These are phyloP conservation scores for Porites cylindrica DNA, from an alignment of 92 coral and sea anemone genomes.

Conservation along the genomic window DNA sequence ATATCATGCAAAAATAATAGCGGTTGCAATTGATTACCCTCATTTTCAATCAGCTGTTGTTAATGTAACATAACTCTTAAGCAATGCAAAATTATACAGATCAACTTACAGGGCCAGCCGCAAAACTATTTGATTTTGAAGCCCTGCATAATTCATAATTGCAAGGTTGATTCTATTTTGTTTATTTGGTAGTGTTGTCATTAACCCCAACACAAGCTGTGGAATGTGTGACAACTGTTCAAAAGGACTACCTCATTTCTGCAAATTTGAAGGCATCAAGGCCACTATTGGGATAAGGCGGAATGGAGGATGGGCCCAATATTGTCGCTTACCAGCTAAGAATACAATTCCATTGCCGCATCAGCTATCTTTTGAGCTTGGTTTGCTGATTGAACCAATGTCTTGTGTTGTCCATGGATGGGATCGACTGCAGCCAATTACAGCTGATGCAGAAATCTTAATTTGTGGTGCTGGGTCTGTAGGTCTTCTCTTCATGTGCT, in stretches of 20 bases:
- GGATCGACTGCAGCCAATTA: slow-evolving; percentile 76
- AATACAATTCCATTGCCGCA: slow-evolving; percentile 81
- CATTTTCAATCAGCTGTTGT: too few species aligned
- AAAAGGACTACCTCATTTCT: slow-evolving; percentile 86
- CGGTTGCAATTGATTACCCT: too few species aligned
- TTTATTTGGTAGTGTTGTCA: slow-evolving; percentile 68
- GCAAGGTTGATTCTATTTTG: too few species aligned
- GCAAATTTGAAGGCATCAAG: slow-evolving; percentile 84
- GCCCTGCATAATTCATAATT: too few species aligned
- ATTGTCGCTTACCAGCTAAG: slow-evolving; percentile 84
- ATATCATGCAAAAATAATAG: too few species aligned
- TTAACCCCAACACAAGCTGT: slow-evolving; percentile 86
- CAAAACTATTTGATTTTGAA: too few species aligned
- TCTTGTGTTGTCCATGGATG: slow-evolving; percentile 87
- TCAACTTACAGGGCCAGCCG: too few species aligned
- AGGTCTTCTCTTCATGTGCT: slow-evolving; percentile 83
- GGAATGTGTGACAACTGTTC: slow-evolving; percentile 86
- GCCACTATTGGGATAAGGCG: slow-evolving; percentile 85
- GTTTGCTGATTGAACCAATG: slow-evolving; percentile 81
- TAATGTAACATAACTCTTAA: too few species aligned
- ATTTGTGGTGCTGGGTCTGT: slow-evolving; percentile 87
- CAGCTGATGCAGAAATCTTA: slow-evolving; percentile 84
- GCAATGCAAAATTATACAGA: too few species aligned
- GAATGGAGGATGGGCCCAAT: slow-evolving; percentile 98
- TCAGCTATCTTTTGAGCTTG: slow-evolving; percentile 88